Evolutionary conservation across 2,888 invertebrate species (phyloP), one percentile per base, ranked within the genome.

Genomic region (Onthophagus sagittarius): DNA sequence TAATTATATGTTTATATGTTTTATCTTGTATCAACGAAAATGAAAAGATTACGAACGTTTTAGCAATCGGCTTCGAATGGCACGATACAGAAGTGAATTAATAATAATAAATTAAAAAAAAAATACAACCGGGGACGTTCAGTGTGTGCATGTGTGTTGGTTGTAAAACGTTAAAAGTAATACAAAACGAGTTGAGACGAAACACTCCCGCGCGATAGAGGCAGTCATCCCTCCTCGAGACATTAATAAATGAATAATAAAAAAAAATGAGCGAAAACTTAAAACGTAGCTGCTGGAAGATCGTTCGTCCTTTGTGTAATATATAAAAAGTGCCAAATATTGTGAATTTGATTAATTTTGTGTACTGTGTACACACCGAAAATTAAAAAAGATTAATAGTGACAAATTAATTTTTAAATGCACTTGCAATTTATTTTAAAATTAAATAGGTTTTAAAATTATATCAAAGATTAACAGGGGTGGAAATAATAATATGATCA

Each of bases 351-450:
- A 9, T 53, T 53, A 53, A 7, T 53, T 78, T 80, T 84, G 79
- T 84, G 84, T 84, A 84, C 84, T 81, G 79, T 84, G 84, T 84
- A 84, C 84, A 84, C 83, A 23, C 67, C 67, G 15, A 9, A 67
- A 67, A 67, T 64, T 63, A 63, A 14, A 14, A 14, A 64, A 64
- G 14, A 64, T 15, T 64, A 64, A 64, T 0, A 64, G 9, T 7
- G 7, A 53, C 7, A 53, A 53, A 53, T 9, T 53, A 53, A 53
- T 23, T 23, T 23, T 23, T 23, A 2, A 23, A 23, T 23, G 23
- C 23, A 23, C 23, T 2, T 23, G 3, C 23, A 23, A 23, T 23
- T 23, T 23, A 23, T 23, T 23, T 23, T 23, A 3, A 2, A 23
- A 3, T n/a, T 1, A 23, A 23, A 23, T 23, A 3, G 3, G 23